Evolutionary conservation across 2,797 vertebrate genomes (phyloP).

Genomic region (Enteromius fasciolatus): DNA sequence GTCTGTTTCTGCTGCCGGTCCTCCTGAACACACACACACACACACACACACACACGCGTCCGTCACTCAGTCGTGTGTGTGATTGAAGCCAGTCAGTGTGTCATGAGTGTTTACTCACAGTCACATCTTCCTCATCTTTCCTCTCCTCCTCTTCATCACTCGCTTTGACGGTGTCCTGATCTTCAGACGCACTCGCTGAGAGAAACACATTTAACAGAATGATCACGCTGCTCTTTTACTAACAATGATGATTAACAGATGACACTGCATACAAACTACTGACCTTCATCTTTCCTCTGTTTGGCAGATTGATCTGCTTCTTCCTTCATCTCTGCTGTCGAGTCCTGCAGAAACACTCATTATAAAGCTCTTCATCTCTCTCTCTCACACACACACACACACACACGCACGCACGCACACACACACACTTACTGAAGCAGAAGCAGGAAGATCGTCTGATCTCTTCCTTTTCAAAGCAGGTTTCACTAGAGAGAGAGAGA

Average conservation of each 20-base stretch:
- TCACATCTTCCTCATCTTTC: slow-evolving; percentile 33
- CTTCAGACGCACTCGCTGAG: slow-evolving; percentile 60
- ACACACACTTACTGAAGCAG: neutral
- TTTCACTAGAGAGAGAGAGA: slow-evolving; percentile 61
- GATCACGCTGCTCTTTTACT: neutral
- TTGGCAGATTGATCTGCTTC: slow-evolving; percentile 41
- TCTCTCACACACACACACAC: neutral
- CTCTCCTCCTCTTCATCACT: slow-evolving; percentile 47
- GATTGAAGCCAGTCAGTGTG: neutral
- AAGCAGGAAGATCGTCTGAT: slow-evolving; percentile 63
- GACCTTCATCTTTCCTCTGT: slow-evolving; percentile 39
- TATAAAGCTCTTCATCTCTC: neutral
- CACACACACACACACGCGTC: neutral
- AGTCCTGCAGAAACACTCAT: neutral
- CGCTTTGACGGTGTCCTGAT: slow-evolving; percentile 52
- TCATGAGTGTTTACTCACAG: slow-evolving; percentile 19
- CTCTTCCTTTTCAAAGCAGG: slow-evolving; percentile 69
- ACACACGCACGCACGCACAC: neutral
- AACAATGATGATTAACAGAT: neutral
- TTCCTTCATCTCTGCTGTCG: neutral
- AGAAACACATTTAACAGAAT: neutral
- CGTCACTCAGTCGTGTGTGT: neutral
- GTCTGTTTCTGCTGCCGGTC: slow-evolving; percentile 61
- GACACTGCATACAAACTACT: neutral
- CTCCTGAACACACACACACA: slow-evolving; percentile 48